These are phyloP conservation scores for Hydrolagus colliei DNA, from an alignment of 2,797 vertebrate genomes.

Conservation along the genomic window DNA sequence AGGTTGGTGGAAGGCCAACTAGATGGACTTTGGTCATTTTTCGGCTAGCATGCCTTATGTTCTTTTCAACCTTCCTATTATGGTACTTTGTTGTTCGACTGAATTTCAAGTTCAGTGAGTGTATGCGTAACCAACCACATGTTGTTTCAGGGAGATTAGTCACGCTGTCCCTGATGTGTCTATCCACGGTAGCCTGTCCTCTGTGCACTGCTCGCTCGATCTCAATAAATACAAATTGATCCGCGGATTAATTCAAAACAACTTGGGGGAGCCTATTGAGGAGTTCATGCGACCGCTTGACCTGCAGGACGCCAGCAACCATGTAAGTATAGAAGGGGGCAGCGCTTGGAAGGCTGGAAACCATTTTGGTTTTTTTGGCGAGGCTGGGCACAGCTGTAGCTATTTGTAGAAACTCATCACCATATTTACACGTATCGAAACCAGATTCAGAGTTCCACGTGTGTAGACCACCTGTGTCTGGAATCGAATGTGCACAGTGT, in stretches of 20 bases:
- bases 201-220: constrained; percentile 87
- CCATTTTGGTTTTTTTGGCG: too few relatives aligned
- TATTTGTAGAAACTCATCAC: too few relatives aligned
- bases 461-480: too few relatives aligned
- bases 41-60: neutral
- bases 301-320: constrained; percentile 83
- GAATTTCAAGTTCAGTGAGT: neutral
- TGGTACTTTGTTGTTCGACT: neutral
- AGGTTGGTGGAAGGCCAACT: too few relatives aligned
- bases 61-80: neutral
- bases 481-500: too few relatives aligned
- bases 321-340: constrained; percentile 59
- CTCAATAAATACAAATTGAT: constrained; percentile 83
- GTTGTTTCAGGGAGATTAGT: constrained; percentile 71
- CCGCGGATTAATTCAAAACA: constrained; percentile 82
- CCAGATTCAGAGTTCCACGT: too few relatives aligned
- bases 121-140: neutral
- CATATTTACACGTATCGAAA: too few relatives aligned
- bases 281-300: constrained; percentile 92
- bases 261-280: constrained; percentile 85
- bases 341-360: too few relatives aligned
- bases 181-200: constrained; percentile 82
- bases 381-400: too few relatives aligned
- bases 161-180: constrained; percentile 83
- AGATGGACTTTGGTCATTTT: too few relatives aligned